Conservation (phyloP, 30 jellyfish, hydroid and myxozoan species). For the Hydra vulgaris region DNA sequence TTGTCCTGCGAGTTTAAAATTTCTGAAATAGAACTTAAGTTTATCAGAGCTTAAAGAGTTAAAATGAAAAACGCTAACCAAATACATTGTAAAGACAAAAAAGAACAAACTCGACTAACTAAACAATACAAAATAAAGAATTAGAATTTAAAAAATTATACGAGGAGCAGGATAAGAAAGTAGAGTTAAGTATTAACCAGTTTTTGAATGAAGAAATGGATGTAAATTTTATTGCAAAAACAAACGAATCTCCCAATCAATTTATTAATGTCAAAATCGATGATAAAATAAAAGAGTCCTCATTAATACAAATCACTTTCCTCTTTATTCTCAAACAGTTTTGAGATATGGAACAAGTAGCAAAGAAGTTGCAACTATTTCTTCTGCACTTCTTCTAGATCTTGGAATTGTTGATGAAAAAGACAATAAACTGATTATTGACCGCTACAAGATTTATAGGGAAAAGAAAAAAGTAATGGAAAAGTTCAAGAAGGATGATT, state of each 20-base stretch:
- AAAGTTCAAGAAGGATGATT: too few relatives aligned
- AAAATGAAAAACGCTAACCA: neutral
- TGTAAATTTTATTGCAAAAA: neutral
- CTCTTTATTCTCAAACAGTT: neutral
- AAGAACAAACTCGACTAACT: neutral
- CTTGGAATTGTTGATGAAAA: neutral
- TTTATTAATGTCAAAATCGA: neutral
- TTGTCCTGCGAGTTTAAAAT: neutral
- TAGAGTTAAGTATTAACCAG: neutral
- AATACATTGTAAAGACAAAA: neutral
- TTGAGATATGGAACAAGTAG: neutral
- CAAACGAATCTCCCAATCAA: neutral
- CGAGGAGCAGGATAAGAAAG: neutral
- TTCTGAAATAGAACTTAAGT: neutral
- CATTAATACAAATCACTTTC: neutral
- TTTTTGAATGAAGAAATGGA: neutral
- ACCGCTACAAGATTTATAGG: neutral
- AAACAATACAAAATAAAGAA: neutral
- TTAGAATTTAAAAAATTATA: neutral
- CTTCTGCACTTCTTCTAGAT: neutral
- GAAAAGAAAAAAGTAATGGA: too few relatives aligned
- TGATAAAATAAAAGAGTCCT: too few relatives aligned
- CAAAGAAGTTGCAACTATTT: neutral
- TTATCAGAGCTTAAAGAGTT: neutral
- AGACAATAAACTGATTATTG: neutral